Conservation (phyloP, 2,797 vertebrate species). For the Hoplostethus mediterraneus region DNA sequence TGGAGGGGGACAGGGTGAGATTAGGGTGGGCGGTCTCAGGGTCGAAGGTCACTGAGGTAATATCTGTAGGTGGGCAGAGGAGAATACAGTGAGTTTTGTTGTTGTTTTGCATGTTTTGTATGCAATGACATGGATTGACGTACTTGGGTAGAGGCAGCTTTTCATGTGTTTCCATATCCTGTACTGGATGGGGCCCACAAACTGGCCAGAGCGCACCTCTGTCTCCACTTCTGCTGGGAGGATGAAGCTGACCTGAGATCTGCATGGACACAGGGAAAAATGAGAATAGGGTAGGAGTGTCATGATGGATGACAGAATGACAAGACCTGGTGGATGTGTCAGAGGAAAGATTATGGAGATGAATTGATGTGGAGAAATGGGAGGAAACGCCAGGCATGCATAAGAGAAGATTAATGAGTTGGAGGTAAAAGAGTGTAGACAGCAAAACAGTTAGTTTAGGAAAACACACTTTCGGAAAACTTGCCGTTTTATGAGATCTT, state of each 20-base stretch:
- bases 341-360: constrained; percentile 10
- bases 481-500: constrained; percentile 85
- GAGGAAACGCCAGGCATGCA: constrained; percentile 14
- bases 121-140: constrained; percentile 1
- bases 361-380: constrained; percentile 7
- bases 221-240: constrained; percentile 73
- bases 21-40: constrained; percentile 83
- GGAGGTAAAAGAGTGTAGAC: not conserved
- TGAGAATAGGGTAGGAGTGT: not conserved
- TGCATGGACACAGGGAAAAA: constrained; percentile 43
- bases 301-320: constrained; percentile 21
- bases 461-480: constrained; percentile 33
- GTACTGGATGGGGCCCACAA: constrained; percentile 86
- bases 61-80: constrained; percentile 67
- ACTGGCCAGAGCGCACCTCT: constrained; percentile 78
- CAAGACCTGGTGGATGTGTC: constrained; percentile 3
- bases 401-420: constrained; percentile 27
- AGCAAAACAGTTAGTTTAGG: not conserved
- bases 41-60: constrained; percentile 80
- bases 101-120: not conserved
- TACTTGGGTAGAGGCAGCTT: constrained; percentile 85
- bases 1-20: constrained; percentile 73
- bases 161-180: constrained; percentile 88
- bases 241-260: constrained; percentile 81
- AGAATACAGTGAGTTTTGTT: constrained; percentile 5